These are phyloP conservation scores for Amblyjoppa fuscipennis DNA, from an alignment of 2,888 invertebrate genomes.

Conservation along the genomic window DNA sequence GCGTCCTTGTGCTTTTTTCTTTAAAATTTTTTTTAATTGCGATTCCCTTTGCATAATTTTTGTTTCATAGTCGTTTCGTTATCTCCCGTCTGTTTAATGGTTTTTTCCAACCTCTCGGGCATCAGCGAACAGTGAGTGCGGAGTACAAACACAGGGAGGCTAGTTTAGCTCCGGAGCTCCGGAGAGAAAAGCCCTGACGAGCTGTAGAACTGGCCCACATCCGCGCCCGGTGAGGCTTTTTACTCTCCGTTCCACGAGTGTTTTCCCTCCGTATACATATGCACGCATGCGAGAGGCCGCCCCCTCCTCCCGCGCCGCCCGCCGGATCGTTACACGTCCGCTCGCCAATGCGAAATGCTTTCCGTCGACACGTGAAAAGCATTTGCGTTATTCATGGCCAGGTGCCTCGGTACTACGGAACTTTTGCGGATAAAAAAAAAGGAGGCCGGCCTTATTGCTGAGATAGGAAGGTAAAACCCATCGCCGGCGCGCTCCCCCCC, in stretches of 20 bases:
- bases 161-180: not conserved
- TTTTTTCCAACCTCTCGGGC: not conserved
- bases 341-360: constrained; percentile 54
- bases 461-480: not conserved
- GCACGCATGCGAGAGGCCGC: constrained; percentile 25
- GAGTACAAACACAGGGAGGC: not conserved
- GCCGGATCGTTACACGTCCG: constrained; percentile 53
- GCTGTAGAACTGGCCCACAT: constrained; percentile 46
- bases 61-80: not conserved
- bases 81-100: not conserved
- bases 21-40: not conserved
- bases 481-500: not conserved
- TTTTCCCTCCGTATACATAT: constrained; percentile 50
- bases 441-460: not conserved
- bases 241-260: constrained; percentile 44
- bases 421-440: constrained; percentile 17
- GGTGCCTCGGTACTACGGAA: constrained; percentile 13
- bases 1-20: not conserved
- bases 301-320: constrained; percentile 1
- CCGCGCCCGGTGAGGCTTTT: constrained; percentile 26
- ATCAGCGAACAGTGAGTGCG: not conserved
- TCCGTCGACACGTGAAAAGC: constrained; percentile 62
- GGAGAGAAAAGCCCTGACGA: constrained; percentile 48
- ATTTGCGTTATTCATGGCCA: constrained; percentile 62
- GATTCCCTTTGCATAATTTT: not conserved